These are phyloP conservation scores for Trissolcus basalis DNA, from an alignment of 1,140 invertebrate species.

Conservation along the genomic window DNA sequence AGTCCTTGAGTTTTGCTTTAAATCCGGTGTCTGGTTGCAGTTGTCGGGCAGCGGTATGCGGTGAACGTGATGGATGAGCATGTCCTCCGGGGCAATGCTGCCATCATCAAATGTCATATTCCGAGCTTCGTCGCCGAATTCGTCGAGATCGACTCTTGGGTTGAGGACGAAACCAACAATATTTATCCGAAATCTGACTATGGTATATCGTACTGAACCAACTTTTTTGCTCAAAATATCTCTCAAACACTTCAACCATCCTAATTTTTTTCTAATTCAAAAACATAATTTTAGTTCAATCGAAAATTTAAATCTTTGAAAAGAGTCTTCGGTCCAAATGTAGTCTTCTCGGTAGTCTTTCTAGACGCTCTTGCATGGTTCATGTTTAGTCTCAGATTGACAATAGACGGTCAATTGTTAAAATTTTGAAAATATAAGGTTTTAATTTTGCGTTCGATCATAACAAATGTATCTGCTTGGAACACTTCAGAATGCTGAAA, in stretches of 20 bases:
- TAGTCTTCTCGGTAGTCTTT: constrained; percentile 15
- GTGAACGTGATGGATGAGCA: constrained; percentile 94
- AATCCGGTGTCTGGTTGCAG: constrained; percentile 80
- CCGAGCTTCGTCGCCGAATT: constrained; percentile 94
- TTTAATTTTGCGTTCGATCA: too few relatives aligned
- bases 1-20: not conserved
- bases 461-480: constrained; percentile 7
- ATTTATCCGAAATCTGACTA: constrained; percentile 82
- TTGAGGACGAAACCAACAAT: constrained; percentile 84
- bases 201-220: constrained; percentile 77
- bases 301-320: too few relatives aligned
- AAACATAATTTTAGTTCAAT: too few relatives aligned
- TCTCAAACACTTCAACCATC: not conserved
- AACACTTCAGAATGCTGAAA: constrained; percentile 52
- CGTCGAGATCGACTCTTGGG: constrained; percentile 89
- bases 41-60: constrained; percentile 91
- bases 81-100: constrained; percentile 91
- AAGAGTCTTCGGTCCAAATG: too few relatives aligned
- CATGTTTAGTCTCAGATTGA: constrained; percentile 19
- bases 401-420: too few relatives aligned
- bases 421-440: too few relatives aligned
- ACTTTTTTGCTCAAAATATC: not conserved
- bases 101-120: constrained; percentile 93
- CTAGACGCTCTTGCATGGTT: constrained; percentile 5
- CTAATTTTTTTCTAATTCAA: not conserved